Evolutionary conservation across 1,140 invertebrate species (phyloP).

Genomic region (Drosophila setifemur): DNA sequence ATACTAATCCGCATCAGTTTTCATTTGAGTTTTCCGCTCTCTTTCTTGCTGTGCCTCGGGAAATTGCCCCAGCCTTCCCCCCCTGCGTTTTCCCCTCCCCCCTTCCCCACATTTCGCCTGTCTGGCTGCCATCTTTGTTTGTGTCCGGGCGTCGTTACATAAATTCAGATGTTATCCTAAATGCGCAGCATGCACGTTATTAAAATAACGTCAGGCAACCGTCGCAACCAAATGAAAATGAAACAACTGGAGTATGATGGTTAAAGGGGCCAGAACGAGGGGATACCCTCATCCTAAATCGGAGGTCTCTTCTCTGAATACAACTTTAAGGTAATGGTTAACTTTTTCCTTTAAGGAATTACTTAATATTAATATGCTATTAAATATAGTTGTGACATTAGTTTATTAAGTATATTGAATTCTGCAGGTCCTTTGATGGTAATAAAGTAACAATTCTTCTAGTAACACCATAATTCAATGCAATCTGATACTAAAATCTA

Average conservation of each 20-base stretch:
- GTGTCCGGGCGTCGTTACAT: slow-evolving; percentile 63
- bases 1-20: slow-evolving; percentile 82
- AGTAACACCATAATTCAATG: no score
- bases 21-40: slow-evolving; percentile 64
- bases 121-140: slow-evolving; percentile 73
- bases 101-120: slow-evolving; percentile 43
- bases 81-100: background rate
- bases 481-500: no score
- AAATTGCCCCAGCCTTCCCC: background rate
- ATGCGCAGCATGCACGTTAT: slow-evolving; percentile 80
- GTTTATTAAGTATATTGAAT: no score
- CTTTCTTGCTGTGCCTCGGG: background rate
- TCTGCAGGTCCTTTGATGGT: no score
- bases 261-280: background rate
- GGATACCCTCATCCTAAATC: background rate
- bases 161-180: slow-evolving; percentile 82
- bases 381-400: no score
- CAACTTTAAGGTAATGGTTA: no score
- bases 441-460: no score
- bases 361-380: no score
- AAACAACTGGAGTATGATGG: slow-evolving; percentile 14
- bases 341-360: no score
- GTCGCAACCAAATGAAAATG: slow-evolving; percentile 43
- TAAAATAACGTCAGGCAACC: slow-evolving; percentile 63
- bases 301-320: no score